Conservation (phyloP, 2,888 invertebrate genomes). For the Limnephilus auricula region DNA sequence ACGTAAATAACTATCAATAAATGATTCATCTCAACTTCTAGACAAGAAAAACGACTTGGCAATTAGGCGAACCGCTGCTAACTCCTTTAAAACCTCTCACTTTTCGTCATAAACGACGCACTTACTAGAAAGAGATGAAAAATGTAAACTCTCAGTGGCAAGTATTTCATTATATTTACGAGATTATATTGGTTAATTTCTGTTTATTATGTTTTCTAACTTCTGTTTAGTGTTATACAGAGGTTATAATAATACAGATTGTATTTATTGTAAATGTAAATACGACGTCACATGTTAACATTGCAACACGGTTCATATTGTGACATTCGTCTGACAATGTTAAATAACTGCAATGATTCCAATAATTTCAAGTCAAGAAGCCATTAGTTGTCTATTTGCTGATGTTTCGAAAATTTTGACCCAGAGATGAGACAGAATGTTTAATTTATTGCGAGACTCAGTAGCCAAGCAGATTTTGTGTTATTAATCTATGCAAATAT, state of each 20-base stretch:
- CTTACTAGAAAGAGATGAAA: neutral
- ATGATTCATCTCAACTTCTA: neutral
- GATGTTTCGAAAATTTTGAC: neutral
- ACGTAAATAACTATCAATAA: neutral
- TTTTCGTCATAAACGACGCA: neutral
- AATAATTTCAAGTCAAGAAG: neutral
- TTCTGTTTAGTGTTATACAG: neutral
- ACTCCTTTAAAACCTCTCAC: neutral
- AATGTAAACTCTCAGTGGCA: neutral
- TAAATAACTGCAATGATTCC: neutral
- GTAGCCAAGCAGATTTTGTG: neutral
- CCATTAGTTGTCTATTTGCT: neutral
- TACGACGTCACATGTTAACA: neutral
- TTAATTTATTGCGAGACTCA: neutral
- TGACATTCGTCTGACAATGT: neutral
- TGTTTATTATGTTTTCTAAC: neutral
- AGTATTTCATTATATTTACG: neutral
- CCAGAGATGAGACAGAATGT: neutral
- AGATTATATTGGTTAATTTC: neutral
- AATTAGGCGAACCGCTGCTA: neutral
- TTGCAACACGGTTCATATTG: neutral
- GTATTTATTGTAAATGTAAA: neutral
- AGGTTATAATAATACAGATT: neutral
- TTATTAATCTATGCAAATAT: neutral
- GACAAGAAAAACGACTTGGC: neutral